Base-by-base conservation (phyloP, 1,140 invertebrate species). In the Phenacoccus solenopsis region DNA sequence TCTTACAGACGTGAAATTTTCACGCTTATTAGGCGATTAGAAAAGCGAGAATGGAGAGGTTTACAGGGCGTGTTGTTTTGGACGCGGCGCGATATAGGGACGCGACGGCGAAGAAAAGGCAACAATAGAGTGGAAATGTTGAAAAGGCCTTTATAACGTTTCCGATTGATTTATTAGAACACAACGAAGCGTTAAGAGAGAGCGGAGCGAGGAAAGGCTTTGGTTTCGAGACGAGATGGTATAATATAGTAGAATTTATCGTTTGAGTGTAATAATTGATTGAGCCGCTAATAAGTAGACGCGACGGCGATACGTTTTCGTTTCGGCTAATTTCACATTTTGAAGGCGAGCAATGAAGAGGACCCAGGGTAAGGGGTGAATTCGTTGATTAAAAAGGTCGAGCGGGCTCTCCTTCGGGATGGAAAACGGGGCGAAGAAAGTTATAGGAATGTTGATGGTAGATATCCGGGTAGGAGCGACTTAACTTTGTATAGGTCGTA, bases 311-410 rank as follows among this genome's bases (percentile, higher is more conserved):
- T 64, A 24, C 59, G 59, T 64, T 64, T 64, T 64, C 59, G 59
- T 64, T 64, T 27, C 59, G 59, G 59, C 59, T 64, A 64, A 64
- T 64, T 64, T 24, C 59, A 64, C 59, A 25, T 64, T 64, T 64
- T 10, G n/a, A 64, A 49, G 12, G 20, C 13, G 20, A 49, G 38
- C 12, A 22, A 3, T 25, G 22, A 24, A 24, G 59, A 16, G 2
- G 10, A 10, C 2, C 20, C 21, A 4, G 59, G 10, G 5, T 2
- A 5, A 22, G 10, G 20, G 59, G 5, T 49, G 20, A 49, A 49
- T 16, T n/a, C 20, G 13, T n/a, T 49, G 38, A 49, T 49, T 49
- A 49, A 49, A 49, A n/a, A n/a, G 38, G 38, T 49, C 38, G 38
- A 24, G 7, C 56, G 56, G 56, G 56, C 7, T 59, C 5, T 5